A percentile compares a stretch with the other conserved stretches of the same genome.
These are phyloP conservation scores for Orius insidiosus DNA, from an alignment of 1,140 invertebrate genomes.

Conservation along the genomic window DNA sequence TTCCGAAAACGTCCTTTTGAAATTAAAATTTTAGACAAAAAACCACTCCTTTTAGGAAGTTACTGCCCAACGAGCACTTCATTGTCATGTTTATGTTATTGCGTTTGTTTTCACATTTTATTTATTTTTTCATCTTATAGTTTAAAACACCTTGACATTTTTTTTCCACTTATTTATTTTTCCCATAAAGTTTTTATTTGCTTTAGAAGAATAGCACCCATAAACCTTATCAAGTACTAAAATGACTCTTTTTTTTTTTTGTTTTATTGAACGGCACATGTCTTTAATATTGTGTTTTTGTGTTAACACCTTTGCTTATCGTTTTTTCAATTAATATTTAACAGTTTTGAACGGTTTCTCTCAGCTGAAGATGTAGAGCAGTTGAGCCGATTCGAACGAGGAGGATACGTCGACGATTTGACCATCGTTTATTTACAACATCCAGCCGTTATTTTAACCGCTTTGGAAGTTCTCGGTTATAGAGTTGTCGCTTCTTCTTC, in stretches of 20 bases:
- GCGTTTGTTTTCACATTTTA: no score
- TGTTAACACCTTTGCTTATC: no score
- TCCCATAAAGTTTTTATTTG: slow-evolving; percentile 11
- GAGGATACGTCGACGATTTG: slow-evolving; percentile 57
- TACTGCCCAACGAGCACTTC: no score
- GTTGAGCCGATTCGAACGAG: slow-evolving; percentile 56
- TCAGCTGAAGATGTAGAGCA: slow-evolving; percentile 62
- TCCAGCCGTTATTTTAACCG: slow-evolving; percentile 68
- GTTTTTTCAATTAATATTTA: no score
- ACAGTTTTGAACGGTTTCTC: slow-evolving; percentile 20
- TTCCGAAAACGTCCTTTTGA: no score
- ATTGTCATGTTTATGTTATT: no score
- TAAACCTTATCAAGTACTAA: not conserved
- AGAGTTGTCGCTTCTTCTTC: slow-evolving; percentile 71
- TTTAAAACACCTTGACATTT: not conserved
- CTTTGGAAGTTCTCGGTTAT: slow-evolving; percentile 68
- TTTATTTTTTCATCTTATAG: no score
- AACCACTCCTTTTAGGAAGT: no score
- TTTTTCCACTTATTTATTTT: slow-evolving; percentile 10
- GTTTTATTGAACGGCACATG: no score
- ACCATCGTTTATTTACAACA: slow-evolving; percentile 71
- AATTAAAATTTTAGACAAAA: no score
- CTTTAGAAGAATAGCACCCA: not conserved
- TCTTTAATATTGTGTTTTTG: no score
- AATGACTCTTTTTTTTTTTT: slow-evolving; percentile 2